These are phyloP conservation scores for Ptilodon capucinus DNA, from an alignment of 2,888 invertebrate genomes.

Conservation along the genomic window DNA sequence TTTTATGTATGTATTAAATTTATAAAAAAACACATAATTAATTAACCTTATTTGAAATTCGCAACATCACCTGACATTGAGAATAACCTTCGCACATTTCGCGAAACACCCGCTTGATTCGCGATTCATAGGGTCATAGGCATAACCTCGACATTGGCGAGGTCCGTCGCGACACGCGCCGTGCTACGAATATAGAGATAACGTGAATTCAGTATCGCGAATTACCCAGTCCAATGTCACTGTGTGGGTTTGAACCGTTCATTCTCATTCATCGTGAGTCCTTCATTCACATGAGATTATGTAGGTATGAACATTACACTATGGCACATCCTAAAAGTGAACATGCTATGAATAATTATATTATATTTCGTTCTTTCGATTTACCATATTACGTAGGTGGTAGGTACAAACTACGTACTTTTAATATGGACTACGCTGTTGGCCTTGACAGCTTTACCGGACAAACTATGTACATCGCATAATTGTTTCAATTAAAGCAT, in stretches of 20 bases:
- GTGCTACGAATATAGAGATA: slow-evolving; percentile 44
- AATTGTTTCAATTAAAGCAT: no score
- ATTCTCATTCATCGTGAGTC: slow-evolving; percentile 25
- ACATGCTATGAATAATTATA: no score
- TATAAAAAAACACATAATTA: slow-evolving; percentile 18
- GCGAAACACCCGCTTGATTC: slow-evolving; percentile 34
- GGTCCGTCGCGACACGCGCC: slow-evolving; percentile 21
- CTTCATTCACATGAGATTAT: slow-evolving; percentile 18
- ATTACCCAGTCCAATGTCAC: slow-evolving; percentile 40
- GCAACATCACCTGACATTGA: slow-evolving; percentile 9
- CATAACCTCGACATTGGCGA: slow-evolving; percentile 16
- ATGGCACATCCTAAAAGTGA: background rate
- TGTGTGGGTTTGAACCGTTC: slow-evolving; percentile 14
- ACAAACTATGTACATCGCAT: no score
- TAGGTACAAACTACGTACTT: no score
- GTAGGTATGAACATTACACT: background rate
- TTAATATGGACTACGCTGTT: no score
- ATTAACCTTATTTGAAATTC: slow-evolving; percentile 28
- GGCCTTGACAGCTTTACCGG: no score
- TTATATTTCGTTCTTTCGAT: no score
- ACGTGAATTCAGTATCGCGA: slow-evolving; percentile 8
- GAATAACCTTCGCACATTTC: slow-evolving; percentile 28
- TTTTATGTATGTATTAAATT: no score
- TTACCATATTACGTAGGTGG: no score
- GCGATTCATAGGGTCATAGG: slow-evolving; percentile 23